Conservation (phyloP, 2,113 vertebrate genomes). For the Micronycteris hirsuta region DNA sequence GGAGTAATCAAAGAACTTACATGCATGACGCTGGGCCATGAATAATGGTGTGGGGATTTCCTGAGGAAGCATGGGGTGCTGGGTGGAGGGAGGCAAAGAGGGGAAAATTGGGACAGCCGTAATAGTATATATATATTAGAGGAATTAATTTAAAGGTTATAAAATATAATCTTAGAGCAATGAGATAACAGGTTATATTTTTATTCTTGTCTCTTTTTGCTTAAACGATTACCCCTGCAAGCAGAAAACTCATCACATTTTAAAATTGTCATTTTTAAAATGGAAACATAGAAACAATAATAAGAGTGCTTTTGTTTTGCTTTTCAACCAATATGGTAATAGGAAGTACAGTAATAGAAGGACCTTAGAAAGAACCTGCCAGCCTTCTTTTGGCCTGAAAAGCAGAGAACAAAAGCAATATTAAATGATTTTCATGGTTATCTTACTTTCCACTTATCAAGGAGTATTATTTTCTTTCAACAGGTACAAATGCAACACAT, state of each 20-base stretch:
- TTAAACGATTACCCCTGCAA: not conserved
- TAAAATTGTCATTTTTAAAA: not conserved
- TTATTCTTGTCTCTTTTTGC: not conserved
- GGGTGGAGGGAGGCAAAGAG: too few species aligned
- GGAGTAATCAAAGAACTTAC: too few species aligned
- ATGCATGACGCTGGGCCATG: too few species aligned
- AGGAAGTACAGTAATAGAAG: not conserved
- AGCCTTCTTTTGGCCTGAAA: conserved; percentile 13
- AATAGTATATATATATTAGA: not conserved
- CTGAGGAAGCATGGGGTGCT: too few species aligned
- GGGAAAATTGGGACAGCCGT: too few species aligned
- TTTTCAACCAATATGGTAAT: conserved; percentile 14
- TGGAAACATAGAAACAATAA: conserved; percentile 10
- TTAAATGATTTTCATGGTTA: conserved; percentile 45
- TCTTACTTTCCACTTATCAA: conserved; percentile 17
- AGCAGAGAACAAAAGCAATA: conserved; percentile 16
- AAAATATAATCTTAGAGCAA: not conserved
- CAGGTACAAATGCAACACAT: not conserved
- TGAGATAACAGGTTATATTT: not conserved
- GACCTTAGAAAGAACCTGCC: not conserved
- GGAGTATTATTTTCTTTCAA: conserved; percentile 46
- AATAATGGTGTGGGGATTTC: too few species aligned
- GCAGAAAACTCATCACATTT: not conserved
- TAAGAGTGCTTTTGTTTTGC: not conserved
- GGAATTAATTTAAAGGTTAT: not conserved